A percentile compares a stretch with the other conserved stretches of the same genome.
phyloP scores from a whole-genome alignment of 30 jellyfish, hydroid and myxozoan genomes.

The Turritopsis rubra region DNA sequence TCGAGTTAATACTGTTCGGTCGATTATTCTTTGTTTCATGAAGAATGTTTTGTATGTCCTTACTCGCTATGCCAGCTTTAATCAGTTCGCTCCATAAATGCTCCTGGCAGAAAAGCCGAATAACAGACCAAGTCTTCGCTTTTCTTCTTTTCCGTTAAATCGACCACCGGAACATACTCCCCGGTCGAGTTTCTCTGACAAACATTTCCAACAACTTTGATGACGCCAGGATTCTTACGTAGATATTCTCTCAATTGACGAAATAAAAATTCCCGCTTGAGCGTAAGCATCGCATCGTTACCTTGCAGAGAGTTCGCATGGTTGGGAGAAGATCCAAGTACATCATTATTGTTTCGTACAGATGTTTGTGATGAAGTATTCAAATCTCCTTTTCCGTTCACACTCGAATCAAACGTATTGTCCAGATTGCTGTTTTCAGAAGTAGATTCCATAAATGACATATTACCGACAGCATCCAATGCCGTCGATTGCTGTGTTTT shows the following conservation, averaged over 20 bases:
- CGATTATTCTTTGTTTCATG: neutral
- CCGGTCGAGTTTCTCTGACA: neutral
- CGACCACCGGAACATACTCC: neutral
- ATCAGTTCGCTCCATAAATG: slow-evolving; percentile 20
- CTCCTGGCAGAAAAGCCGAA: slow-evolving; percentile 18
- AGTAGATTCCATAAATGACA: neutral
- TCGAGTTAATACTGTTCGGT: neutral
- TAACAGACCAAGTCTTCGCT: slow-evolving; percentile 13
- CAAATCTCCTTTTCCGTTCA: neutral
- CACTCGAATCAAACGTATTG: neutral
- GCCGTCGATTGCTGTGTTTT: neutral
- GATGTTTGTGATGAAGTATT: neutral
- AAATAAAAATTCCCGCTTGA: slow-evolving; percentile 19
- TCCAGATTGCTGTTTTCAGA: neutral
- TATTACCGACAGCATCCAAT: neutral
- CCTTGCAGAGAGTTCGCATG: neutral
- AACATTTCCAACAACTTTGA: slow-evolving; percentile 17
- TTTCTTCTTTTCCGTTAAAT: slow-evolving; percentile 8
- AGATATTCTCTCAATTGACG: slow-evolving; percentile 12
- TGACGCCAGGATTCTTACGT: slow-evolving; percentile 1
- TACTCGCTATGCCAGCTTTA: slow-evolving; percentile 18
- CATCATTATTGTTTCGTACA: neutral
- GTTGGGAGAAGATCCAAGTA: neutral
- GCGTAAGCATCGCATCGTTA: neutral
- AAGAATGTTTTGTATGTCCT: slow-evolving; percentile 24